These are phyloP conservation scores for Psophia crepitans DNA, from an alignment of 2,113 vertebrate genomes.

Conservation along the genomic window DNA sequence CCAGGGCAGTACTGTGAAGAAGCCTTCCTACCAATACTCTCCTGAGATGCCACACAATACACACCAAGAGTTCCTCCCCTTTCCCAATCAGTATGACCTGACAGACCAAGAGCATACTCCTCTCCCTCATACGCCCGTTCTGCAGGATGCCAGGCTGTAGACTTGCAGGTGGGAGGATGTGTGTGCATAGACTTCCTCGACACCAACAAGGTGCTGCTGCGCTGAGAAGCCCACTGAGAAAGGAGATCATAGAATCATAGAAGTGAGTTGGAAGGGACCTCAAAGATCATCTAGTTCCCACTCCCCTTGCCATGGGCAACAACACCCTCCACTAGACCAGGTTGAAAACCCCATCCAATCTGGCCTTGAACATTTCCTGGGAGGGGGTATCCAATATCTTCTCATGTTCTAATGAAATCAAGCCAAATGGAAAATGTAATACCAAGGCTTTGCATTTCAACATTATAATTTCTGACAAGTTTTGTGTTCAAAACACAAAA, in stretches of 20 bases:
- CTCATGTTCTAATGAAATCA: neutral
- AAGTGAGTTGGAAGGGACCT: too few species aligned
- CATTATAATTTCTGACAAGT: neutral
- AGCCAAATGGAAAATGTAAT: neutral
- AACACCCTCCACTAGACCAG: too few species aligned
- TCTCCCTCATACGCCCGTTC: fast-evolving
- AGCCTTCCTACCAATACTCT: neutral
- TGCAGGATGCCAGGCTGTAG: fast-evolving
- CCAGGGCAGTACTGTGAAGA: neutral
- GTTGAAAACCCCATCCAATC: too few species aligned
- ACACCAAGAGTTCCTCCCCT: neutral
- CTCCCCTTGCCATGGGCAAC: too few species aligned
- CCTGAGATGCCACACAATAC: neutral
- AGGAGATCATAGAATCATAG: neutral
- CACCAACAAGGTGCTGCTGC: neutral
- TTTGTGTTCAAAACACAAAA: neutral
- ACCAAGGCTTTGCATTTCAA: neutral
- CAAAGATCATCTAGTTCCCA: too few species aligned
- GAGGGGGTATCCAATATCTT: too few species aligned
- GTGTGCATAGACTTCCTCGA: fast-evolving
- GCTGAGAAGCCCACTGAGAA: neutral
- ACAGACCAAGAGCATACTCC: neutral
- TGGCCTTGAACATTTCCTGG: too few species aligned
- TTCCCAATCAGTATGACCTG: fast-evolving
- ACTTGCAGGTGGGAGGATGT: fast-evolving